Evolutionary conservation across 2,113 vertebrate genomes (phyloP).

Genomic region (Nothocercus julius): DNA sequence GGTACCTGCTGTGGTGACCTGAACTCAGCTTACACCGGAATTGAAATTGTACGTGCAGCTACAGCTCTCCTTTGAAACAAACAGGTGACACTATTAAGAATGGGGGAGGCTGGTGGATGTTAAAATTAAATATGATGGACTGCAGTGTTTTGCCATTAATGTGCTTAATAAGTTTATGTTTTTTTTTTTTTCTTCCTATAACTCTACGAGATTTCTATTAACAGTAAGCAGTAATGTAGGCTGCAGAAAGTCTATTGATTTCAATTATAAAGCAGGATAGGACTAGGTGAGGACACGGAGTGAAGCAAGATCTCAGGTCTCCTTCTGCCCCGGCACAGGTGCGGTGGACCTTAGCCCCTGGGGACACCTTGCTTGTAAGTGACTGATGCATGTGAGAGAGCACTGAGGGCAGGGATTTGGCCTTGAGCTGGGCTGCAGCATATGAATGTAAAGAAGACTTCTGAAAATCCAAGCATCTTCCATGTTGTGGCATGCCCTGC

Average conservation of each 20-base stretch:
- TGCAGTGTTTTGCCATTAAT: background rate
- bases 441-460: too few species aligned
- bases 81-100: background rate
- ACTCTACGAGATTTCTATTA: background rate
- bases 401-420: too few species aligned
- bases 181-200: background rate
- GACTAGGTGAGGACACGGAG: background rate
- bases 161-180: fast-evolving
- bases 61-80: background rate
- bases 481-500: background rate
- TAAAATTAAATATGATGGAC: background rate
- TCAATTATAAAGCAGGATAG: background rate
- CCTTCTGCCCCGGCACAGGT: background rate
- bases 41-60: background rate
- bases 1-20: background rate
- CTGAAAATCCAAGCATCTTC: background rate
- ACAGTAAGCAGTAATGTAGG: background rate
- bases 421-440: background rate
- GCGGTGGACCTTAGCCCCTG: background rate
- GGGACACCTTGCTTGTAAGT: background rate
- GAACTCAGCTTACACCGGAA: background rate
- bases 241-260: background rate
- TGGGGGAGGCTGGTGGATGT: background rate
- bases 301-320: background rate
- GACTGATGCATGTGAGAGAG: background rate